Conservation (phyloP, 1,140 invertebrate genomes). For the Rhysida immarginata region DNA sequence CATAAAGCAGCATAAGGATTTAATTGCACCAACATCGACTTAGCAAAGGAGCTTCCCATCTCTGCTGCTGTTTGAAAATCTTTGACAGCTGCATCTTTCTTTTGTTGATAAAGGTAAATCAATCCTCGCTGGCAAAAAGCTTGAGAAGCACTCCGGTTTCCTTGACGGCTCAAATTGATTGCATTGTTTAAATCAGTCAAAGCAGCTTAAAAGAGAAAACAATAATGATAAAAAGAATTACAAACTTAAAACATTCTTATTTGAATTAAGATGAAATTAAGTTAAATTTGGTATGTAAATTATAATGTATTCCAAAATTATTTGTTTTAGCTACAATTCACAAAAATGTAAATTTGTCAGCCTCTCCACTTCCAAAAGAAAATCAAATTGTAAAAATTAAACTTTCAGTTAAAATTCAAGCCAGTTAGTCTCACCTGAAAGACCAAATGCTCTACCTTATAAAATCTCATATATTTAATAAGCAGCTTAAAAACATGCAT, state of each 20-base stretch:
- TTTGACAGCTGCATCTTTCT: constrained; percentile 42
- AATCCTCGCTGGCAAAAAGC: constrained; percentile 67
- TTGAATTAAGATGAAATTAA: too few species aligned
- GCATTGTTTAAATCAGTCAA: constrained; percentile 55
- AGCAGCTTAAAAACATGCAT: too few species aligned
- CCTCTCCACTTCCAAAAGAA: too few species aligned
- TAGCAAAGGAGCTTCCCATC: constrained; percentile 63
- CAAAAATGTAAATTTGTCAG: too few species aligned
- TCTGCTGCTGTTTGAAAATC: constrained; percentile 57
- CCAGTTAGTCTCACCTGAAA: too few species aligned
- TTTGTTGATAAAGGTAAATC: constrained; percentile 42
- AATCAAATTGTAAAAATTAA: too few species aligned
- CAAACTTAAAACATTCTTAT: background rate
- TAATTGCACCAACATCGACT: constrained; percentile 55
- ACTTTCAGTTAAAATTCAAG: too few species aligned
- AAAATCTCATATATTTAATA: too few species aligned
- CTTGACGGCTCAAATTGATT: constrained; percentile 45
- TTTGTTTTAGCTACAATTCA: too few species aligned
- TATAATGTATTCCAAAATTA: too few species aligned
- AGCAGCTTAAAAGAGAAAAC: constrained; percentile 39
- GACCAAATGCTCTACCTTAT: too few species aligned
- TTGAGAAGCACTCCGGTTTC: constrained; percentile 45
- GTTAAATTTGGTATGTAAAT: too few species aligned
- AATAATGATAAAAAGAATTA: constrained; percentile 2
- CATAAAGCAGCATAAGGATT: constrained; percentile 78